Conservation (phyloP, 2,888 invertebrate species). For the Cephus nigrinus region DNA sequence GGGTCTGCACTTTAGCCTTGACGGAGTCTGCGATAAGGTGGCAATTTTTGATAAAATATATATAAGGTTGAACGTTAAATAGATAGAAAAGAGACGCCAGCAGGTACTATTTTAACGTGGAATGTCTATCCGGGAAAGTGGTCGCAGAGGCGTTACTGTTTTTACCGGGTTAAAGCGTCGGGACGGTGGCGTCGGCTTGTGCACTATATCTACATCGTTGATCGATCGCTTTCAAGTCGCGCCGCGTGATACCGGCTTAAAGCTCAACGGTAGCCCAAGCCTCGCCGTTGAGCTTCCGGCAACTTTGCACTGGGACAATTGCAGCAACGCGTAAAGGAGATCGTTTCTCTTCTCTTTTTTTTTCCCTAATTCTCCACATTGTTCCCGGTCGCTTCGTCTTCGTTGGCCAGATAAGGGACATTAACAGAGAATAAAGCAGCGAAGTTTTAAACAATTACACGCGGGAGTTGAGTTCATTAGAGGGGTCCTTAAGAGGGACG, state of each 20-base stretch:
- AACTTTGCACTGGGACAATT: not conserved
- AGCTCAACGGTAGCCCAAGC: not conserved
- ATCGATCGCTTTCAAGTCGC: not conserved
- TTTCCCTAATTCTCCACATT: not conserved
- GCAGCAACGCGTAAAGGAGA: not conserved
- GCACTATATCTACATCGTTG: not conserved
- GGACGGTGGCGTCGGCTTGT: not conserved
- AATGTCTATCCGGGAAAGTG: not conserved
- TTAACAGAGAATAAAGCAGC: constrained; percentile 15
- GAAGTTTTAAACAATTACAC: constrained; percentile 25
- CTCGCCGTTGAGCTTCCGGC: not conserved
- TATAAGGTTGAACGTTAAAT: not conserved
- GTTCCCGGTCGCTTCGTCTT: not conserved
- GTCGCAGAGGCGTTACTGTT: not conserved
- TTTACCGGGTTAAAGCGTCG: not conserved
- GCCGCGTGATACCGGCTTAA: not conserved
- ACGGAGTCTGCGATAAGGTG: not conserved
- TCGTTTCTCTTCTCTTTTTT: not conserved
- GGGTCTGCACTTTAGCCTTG: not conserved
- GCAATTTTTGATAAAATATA: not conserved
- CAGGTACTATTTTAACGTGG: not conserved
- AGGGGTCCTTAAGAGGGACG: constrained; percentile 2
- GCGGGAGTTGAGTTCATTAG: constrained; percentile 21
- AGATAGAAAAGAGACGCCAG: not conserved
- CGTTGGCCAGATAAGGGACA: constrained; percentile 13